Percentiles rank a stretch among this genome's conserved stretches.
These are phyloP conservation scores for Ciona savignyi DNA, from an alignment of 23 tunicate species.

Conservation along the genomic window DNA sequence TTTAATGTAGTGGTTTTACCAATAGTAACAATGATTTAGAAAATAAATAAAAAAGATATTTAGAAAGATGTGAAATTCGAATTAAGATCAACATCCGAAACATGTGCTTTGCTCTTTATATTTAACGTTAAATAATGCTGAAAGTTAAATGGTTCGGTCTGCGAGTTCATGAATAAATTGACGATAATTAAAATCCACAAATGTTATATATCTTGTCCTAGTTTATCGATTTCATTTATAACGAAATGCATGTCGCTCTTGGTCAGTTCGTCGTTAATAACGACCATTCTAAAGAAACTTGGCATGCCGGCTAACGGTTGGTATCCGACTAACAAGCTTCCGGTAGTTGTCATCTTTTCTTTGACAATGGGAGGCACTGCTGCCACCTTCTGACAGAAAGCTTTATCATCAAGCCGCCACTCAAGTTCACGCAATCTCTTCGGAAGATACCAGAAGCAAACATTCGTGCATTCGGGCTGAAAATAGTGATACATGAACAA, in stretches of 20 bases:
- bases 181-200: no score
- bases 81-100: no score
- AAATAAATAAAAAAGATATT: no score
- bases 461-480: conserved; percentile 80
- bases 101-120: no score
- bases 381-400: conserved; percentile 29
- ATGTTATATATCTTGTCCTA: conserved; percentile 43
- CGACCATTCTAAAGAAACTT: conserved; percentile 73
- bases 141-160: no score
- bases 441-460: conserved; percentile 75
- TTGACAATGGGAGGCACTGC: conserved; percentile 45
- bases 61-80: no score
- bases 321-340: conserved; percentile 17
- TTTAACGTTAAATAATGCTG: no score
- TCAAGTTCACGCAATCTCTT: conserved; percentile 30
- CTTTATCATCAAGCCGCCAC: conserved; percentile 12
- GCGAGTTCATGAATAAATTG: no score
- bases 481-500: no score
- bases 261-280: conserved; percentile 46
- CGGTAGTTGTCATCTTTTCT: conserved; percentile 44
- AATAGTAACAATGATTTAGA: no score
- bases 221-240: conserved; percentile 26
- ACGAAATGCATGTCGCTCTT: conserved; percentile 57
- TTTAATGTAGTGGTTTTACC: no score
- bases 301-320: conserved; percentile 55